Conservation (phyloP, 1,140 invertebrate species). For the Drosophila erecta region DNA sequence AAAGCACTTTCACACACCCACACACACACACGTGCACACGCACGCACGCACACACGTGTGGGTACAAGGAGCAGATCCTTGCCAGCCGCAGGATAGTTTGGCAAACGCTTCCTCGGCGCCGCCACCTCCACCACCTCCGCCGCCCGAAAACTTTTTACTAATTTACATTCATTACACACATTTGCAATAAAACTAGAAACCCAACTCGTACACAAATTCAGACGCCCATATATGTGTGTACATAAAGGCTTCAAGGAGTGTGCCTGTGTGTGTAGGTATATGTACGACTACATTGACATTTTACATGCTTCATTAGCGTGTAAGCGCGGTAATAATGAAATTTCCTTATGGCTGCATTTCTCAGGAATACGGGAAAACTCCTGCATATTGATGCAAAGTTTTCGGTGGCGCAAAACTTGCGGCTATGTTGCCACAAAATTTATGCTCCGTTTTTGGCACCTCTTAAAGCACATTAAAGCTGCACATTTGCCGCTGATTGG, state of each 20-base stretch:
- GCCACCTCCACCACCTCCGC: constrained; percentile 17
- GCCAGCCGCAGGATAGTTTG: constrained; percentile 70
- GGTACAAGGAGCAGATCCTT: constrained; percentile 52
- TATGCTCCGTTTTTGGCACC: constrained; percentile 53
- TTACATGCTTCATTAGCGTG: constrained; percentile 83
- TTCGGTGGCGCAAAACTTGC: constrained; percentile 57
- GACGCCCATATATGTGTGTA: constrained; percentile 6
- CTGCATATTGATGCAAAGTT: constrained; percentile 74
- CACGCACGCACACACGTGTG: not conserved
- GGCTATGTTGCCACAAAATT: constrained; percentile 66
- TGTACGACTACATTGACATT: constrained; percentile 72
- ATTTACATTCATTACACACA: constrained; percentile 83
- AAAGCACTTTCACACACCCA: constrained; percentile 31
- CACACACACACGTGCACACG: not conserved
- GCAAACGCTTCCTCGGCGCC: constrained; percentile 36
- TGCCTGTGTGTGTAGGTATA: constrained; percentile 3
- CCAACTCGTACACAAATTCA: constrained; percentile 44
- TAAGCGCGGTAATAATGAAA: constrained; percentile 83
- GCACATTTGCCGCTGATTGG: constrained; percentile 25
- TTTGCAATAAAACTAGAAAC: constrained; percentile 81
- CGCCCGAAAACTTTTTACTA: constrained; percentile 76
- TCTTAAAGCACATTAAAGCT: constrained; percentile 41
- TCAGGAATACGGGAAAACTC: constrained; percentile 14
- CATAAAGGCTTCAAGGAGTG: constrained; percentile 10
- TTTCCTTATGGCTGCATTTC: constrained; percentile 80